Evolutionary conservation across 2,888 invertebrate species (phyloP).

Genomic region (Hydropsyche betteni): DNA sequence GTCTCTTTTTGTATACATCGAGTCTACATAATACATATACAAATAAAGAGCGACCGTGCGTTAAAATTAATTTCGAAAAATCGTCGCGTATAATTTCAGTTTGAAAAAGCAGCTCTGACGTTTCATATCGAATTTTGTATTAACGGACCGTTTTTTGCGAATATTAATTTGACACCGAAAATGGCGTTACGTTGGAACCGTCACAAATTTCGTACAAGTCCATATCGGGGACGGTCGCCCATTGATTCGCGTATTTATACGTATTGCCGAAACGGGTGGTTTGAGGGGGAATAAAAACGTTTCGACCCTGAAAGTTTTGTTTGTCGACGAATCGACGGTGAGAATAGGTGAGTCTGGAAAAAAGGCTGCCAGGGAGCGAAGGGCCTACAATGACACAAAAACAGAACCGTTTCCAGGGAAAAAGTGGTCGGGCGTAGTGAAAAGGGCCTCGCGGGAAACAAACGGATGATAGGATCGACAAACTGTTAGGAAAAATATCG

Average conservation of each 20-base stretch:
- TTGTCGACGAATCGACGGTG: conserved; percentile 42
- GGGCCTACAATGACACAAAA: not conserved
- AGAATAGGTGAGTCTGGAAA: conserved; percentile 29
- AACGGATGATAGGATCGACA: conserved; percentile 10
- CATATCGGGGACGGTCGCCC: no score
- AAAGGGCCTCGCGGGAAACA: conserved; percentile 18
- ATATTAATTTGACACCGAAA: no score
- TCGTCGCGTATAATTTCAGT: no score
- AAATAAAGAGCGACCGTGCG: not conserved
- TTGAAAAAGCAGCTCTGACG: no score
- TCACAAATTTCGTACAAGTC: no score
- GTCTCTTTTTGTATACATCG: not conserved
- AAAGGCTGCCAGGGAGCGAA: conserved; percentile 31
- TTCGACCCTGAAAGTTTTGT: conserved; percentile 35
- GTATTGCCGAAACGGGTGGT: not conserved
- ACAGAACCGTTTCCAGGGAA: conserved; percentile 19
- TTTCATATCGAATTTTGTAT: no score
- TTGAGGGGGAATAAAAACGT: conserved; percentile 13
- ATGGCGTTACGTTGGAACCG: no score
- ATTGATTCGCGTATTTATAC: no score
- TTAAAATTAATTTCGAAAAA: no score
- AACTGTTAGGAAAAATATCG: conserved; percentile 17
- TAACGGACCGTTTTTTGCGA: no score
- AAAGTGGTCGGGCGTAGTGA: conserved; percentile 25
- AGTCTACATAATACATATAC: not conserved